Evolutionary conservation across 2,888 invertebrate species (phyloP).

Genomic region (Latheticus oryzae): DNA sequence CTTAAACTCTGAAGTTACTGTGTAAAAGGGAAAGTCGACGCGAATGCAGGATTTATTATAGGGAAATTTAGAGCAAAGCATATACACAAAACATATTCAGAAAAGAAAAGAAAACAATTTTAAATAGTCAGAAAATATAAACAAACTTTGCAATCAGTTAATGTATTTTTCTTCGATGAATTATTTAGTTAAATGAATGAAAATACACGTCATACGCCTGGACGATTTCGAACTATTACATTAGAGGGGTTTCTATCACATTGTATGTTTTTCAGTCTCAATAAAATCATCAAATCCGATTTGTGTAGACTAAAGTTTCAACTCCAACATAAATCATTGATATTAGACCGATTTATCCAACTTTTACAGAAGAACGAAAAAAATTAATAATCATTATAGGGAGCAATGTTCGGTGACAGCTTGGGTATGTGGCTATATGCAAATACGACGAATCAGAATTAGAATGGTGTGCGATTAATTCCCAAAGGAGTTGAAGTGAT

Average conservation of each 20-base stretch:
- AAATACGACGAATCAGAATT: constrained; percentile 50
- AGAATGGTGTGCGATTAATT: constrained; percentile 47
- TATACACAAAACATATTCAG: too few relatives aligned
- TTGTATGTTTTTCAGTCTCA: neutral
- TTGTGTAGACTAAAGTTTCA: too few relatives aligned
- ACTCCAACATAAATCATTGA: too few relatives aligned
- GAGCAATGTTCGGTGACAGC: constrained; percentile 46
- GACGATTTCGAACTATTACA: constrained; percentile 49
- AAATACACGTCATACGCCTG: constrained; percentile 52
- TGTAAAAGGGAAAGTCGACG: constrained; percentile 43
- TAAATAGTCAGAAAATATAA: too few relatives aligned
- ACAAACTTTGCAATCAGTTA: constrained; percentile 58
- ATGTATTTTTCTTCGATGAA: constrained; percentile 58
- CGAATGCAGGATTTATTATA: constrained; percentile 42
- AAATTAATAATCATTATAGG: constrained; percentile 48
- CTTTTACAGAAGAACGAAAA: constrained; percentile 34
- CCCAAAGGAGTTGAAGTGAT: constrained; percentile 51
- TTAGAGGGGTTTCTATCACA: constrained; percentile 3
- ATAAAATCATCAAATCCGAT: constrained; percentile 29
- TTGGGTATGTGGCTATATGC: constrained; percentile 46
- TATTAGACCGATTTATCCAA: too few relatives aligned
- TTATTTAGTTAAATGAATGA: constrained; percentile 58
- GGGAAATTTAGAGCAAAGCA: too few relatives aligned
- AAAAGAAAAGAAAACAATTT: constrained; percentile 11
- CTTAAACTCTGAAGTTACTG: constrained; percentile 41